Evolutionary conservation across 2,113 vertebrate genomes (phyloP), one percentile per base, ranked within the genome.

Genomic region (Macquaria ambigua): DNA sequence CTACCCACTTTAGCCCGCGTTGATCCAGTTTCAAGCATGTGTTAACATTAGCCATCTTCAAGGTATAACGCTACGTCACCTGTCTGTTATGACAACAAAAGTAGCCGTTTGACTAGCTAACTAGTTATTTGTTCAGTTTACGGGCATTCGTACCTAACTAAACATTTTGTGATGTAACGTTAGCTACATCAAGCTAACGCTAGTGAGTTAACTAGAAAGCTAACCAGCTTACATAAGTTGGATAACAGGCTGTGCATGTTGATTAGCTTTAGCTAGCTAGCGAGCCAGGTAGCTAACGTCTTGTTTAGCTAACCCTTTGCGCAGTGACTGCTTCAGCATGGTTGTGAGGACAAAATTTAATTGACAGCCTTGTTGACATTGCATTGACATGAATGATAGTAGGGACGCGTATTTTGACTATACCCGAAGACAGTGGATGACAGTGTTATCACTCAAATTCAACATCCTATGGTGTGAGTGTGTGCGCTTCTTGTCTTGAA

Each of bases 171-270:
- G 41, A 12, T 56, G 16, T 48, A 48, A 48, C 14, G 46, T 48
- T 48, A 58, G 75, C 52, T 28, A 8, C 28, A 43, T 16, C 23
- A n/a, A 56, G 88, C 78, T 87, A 77, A 74, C 31, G 74, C 74
- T 39, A 53, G 21, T 48, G 67, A 55, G 58, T 55, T 69, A 61
- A 74, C 39, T 34, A n/a, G 59, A 43, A 58, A 70, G 90, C 90
- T 88, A 85, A 88, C 71, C 81, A 73, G 61, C 91, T 95, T 95
- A 94, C 88, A 92, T 95, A 95, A 95, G 85, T 89, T 91, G 78
- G 75, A 87, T 69, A 70, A 90, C 93, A 85, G 87, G 55, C 92
- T 94, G 53, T 95, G 92, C 94, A 94, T 95, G 92, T 90, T 94
- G 93, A 95, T 95, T 94, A 94, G 92, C 92, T 88, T 31, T 34